A percentile compares a stretch with the other conserved stretches of the same genome.
Conservation (phyloP, 1,140 invertebrate species). For the Dendroctonus valens region DNA sequence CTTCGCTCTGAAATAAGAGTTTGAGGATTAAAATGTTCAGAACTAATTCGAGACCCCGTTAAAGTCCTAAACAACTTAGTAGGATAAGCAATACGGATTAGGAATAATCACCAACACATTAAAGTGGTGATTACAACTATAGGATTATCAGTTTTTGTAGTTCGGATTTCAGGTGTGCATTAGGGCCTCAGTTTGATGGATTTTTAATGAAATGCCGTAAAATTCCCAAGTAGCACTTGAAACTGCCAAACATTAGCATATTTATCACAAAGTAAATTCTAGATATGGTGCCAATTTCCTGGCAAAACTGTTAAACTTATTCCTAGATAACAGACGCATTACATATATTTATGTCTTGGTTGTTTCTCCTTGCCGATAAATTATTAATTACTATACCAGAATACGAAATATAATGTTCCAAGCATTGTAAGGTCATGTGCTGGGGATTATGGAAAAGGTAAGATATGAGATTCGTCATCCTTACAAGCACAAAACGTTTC, state of each 20-base stretch:
- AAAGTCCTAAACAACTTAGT: not conserved
- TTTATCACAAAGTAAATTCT: too few species aligned
- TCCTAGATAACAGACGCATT: too few species aligned
- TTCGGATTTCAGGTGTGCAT: not conserved
- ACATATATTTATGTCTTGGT: too few species aligned
- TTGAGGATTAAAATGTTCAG: not conserved
- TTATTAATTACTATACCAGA: too few species aligned
- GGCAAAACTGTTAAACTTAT: too few species aligned
- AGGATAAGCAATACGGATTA: too few species aligned
- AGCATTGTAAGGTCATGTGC: too few species aligned
- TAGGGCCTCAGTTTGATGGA: not conserved
- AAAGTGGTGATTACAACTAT: not conserved
- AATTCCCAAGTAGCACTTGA: too few species aligned
- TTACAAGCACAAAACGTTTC: not conserved
- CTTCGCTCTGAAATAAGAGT: slow-evolving; percentile 61
- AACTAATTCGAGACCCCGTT: not conserved
- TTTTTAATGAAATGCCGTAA: not conserved
- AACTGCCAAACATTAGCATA: too few species aligned
- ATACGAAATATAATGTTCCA: too few species aligned
- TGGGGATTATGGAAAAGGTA: not conserved
- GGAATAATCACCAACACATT: slow-evolving; percentile 4
- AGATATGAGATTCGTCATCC: not conserved
- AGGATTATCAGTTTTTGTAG: not conserved
- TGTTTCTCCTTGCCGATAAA: too few species aligned
- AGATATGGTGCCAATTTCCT: too few species aligned